A percentile compares a stretch with the other conserved stretches of the same genome.
Evolutionary conservation across 2,113 vertebrate genomes (phyloP).

Genomic region (Fukomys damarensis): DNA sequence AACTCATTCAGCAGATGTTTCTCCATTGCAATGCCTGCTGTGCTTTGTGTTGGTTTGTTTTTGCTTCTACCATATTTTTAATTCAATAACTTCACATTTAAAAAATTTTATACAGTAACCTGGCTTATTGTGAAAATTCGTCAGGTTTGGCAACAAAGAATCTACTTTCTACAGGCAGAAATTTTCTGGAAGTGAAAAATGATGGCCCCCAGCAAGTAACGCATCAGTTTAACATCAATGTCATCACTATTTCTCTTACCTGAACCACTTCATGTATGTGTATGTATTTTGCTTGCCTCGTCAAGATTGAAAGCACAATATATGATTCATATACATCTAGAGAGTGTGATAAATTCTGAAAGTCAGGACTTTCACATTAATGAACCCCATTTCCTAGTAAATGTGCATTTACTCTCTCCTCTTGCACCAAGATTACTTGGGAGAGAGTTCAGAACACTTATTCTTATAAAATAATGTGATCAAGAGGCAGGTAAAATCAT

Average conservation of each 20-base stretch:
- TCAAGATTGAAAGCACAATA: neutral
- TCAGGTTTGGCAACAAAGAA: neutral
- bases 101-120: neutral
- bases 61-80: neutral
- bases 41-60: neutral
- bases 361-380: neutral
- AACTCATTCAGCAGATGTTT: neutral
- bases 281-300: neutral
- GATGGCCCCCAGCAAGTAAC: neutral
- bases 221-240: neutral
- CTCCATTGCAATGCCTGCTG: neutral
- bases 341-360: neutral
- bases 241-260: neutral
- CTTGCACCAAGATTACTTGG: neutral
- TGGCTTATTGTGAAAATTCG: neutral
- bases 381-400: neutral
- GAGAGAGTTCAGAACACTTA: no score
- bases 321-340: neutral
- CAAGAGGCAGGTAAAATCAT: neutral
- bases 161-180: neutral
- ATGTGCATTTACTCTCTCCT: neutral
- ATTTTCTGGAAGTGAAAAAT: neutral
- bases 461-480: neutral
- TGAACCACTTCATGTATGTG: neutral
- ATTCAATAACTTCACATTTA: neutral